A percentile compares a stretch with the other conserved stretches of the same genome.
Evolutionary conservation across 2,888 invertebrate genomes (phyloP).

Genomic region (Hetaerina titia): DNA sequence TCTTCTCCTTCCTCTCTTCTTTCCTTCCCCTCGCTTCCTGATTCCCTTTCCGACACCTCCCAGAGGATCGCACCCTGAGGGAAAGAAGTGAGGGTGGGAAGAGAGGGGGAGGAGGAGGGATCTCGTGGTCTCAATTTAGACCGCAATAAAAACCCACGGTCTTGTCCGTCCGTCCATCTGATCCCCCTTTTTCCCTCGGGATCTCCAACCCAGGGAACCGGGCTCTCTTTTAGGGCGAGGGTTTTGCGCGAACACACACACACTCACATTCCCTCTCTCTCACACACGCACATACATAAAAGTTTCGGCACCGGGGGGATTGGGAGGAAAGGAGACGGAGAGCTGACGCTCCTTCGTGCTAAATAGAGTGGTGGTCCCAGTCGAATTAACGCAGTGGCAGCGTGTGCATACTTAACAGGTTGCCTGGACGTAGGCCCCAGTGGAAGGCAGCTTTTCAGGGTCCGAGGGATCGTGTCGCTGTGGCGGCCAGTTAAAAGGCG

Average conservation of each 20-base stretch:
- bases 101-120: background rate
- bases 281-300: too few relatives aligned
- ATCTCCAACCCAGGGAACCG: background rate
- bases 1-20: background rate
- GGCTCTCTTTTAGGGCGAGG: background rate
- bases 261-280: background rate
- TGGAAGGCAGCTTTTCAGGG: background rate
- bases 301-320: too few relatives aligned
- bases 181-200: background rate
- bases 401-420: background rate
- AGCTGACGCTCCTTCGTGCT: background rate
- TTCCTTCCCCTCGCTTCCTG: background rate
- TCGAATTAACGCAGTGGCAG: background rate
- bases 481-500: background rate
- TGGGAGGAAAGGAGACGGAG: background rate
- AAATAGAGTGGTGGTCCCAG: background rate
- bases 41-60: background rate
- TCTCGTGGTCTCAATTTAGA: slow-evolving; percentile 2
- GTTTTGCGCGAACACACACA: background rate
- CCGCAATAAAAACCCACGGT: background rate
- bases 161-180: background rate
- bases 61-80: background rate
- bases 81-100: background rate
- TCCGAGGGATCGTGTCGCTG: background rate
- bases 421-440: background rate